Evolutionary conservation across 1,140 invertebrate species (phyloP).

Genomic region (Homalodisca vitripennis): DNA sequence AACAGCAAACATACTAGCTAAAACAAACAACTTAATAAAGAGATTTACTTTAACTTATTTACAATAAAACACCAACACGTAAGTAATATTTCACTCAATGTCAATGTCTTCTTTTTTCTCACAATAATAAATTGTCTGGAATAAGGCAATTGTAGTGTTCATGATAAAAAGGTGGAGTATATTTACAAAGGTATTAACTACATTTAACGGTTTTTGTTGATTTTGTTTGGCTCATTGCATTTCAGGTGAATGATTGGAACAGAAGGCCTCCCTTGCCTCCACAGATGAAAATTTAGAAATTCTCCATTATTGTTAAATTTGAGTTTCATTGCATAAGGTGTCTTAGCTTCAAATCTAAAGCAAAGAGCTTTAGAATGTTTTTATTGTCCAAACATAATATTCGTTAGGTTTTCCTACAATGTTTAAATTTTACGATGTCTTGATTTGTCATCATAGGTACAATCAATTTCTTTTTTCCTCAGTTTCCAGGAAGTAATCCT

Average conservation of each 20-base stretch:
- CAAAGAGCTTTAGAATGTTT: neutral
- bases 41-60: neutral
- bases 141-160: neutral
- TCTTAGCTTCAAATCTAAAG: conserved; percentile 12
- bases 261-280: too few species aligned
- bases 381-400: neutral
- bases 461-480: neutral
- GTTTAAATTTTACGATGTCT: neutral
- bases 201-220: conserved; percentile 16
- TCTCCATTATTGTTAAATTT: neutral
- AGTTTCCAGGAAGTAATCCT: conserved; percentile 2
- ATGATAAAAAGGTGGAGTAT: conserved; percentile 4
- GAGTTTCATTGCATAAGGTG: neutral
- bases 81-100: neutral
- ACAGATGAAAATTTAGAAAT: neutral
- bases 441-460: neutral
- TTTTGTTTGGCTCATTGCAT: neutral
- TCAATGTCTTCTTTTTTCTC: neutral
- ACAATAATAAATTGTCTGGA: neutral
- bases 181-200: neutral
- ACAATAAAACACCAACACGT: neutral
- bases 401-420: neutral
- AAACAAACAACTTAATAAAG: neutral
- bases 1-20: too few species aligned
- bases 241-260: neutral